These are phyloP conservation scores for Phymatocera aterrima DNA, from an alignment of 2,888 invertebrate genomes.

Conservation along the genomic window DNA sequence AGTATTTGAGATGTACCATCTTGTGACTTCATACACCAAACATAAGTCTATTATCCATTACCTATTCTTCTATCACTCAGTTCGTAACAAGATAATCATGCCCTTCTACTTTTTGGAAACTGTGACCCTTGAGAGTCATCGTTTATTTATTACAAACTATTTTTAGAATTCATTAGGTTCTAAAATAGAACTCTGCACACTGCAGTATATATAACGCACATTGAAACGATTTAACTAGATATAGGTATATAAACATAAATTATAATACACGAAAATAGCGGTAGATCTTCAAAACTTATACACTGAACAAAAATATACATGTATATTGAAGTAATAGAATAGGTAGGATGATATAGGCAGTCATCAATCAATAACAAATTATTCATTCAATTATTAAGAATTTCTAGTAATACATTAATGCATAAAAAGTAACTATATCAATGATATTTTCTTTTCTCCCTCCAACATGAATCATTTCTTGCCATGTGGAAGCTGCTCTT, in stretches of 20 bases:
- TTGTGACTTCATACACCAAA: not conserved
- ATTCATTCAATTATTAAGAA: conserved; percentile 64
- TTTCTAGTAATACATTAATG: conserved; percentile 71
- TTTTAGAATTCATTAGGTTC: not conserved
- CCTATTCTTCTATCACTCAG: too few relatives aligned
- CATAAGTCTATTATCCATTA: not conserved
- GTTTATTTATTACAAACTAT: not conserved
- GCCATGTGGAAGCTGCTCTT: conserved; percentile 42
- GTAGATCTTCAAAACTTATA: conserved; percentile 22
- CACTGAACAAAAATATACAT: not conserved
- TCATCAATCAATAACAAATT: conserved; percentile 12
- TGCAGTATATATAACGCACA: not conserved
- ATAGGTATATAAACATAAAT: conserved; percentile 25
- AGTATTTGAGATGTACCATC: not conserved
- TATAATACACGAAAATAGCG: conserved; percentile 20
- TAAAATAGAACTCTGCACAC: conserved; percentile 28
- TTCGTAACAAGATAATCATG: too few relatives aligned
- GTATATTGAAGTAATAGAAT: conserved; percentile 8
- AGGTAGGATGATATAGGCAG: conserved; percentile 28
- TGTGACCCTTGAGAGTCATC: not conserved
- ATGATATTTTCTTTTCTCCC: conserved; percentile 58
- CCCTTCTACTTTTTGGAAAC: not conserved
- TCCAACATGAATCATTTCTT: conserved; percentile 27
- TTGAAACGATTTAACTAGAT: conserved; percentile 5
- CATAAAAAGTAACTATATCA: conserved; percentile 71